These are phyloP conservation scores for Nilaparvata lugens DNA, from an alignment of 1,140 invertebrate species.

Conservation along the genomic window DNA sequence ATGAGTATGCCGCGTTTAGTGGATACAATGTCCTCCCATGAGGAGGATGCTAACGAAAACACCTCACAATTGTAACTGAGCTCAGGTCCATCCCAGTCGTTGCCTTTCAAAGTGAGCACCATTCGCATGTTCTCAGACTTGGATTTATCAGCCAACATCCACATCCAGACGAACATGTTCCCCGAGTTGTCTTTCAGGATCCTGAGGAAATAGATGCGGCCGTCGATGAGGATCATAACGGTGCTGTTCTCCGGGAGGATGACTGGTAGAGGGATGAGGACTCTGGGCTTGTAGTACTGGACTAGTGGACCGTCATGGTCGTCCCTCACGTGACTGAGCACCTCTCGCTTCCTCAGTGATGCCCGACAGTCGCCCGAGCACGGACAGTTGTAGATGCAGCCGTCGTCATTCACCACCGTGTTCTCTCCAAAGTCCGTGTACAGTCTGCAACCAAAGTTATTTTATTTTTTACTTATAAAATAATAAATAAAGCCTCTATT, in stretches of 20 bases:
- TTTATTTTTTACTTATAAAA: too few species aligned
- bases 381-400: conserved; percentile 12
- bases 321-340: conserved; percentile 11
- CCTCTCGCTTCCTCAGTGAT: neutral
- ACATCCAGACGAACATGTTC: conserved; percentile 9
- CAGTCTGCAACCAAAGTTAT: neutral
- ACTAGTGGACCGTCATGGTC: conserved; percentile 15
- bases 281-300: conserved; percentile 9
- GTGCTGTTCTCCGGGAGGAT: neutral
- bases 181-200: neutral
- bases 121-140: conserved; percentile 2
- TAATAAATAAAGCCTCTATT: too few species aligned
- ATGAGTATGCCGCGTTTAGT: conserved; percentile 4
- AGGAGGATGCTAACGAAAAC: conserved; percentile 3
- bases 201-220: conserved; percentile 11
- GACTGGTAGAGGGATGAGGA: conserved; percentile 1
- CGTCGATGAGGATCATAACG: conserved; percentile 3
- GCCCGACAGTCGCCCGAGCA: neutral
- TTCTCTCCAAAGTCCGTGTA: conserved; percentile 7
- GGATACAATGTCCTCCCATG: neutral
- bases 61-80: conserved; percentile 8
- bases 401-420: conserved; percentile 1
- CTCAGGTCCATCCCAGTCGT: conserved; percentile 8
- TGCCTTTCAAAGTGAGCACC: conserved; percentile 3
- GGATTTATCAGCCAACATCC: conserved; percentile 9